Base-by-base conservation (phyloP, 2,113 vertebrate species). In the Gulo gulo region DNA sequence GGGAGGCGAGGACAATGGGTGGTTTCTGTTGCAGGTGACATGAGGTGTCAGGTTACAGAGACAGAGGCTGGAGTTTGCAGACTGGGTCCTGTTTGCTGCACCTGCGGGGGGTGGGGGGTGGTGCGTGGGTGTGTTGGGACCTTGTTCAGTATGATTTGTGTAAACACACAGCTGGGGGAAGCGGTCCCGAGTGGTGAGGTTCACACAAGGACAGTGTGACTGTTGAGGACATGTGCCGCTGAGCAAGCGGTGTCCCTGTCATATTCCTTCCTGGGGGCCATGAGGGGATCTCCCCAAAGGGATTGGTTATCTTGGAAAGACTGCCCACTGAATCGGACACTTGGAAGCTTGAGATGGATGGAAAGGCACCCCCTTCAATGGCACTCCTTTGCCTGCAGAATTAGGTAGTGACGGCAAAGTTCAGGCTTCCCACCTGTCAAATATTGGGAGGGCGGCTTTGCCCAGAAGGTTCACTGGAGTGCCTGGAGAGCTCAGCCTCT, bases 1-100 rank as follows among this genome's bases (percentile, higher is more conserved):
- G 86, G 26, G 55, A 52, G 79, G 50, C 1, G 88, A n/a, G 93
- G 29, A 52, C n/a, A 86, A 1, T n/a, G 15, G 15, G 8, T 61
- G 80, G 9, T 92, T 36, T 94, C 67, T 94, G 34, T 55, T 29
- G 76, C 8, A 88, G 47, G n/a, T 74, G 95, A 97, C 96, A 6
- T 71, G 21, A 11, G 96, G 94, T 14, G 26, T 78, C 93, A 55
- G 31, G 8, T 79, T 61, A 31, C 73, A 3, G 6, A 29, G 76
- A 8, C 36, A 10, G 7, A 50, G 36, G 11, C 34, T 26, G 3
- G 29, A 47, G n/a, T 67, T 61, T 59, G 16, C 78, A 36, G 2
- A 8, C 82, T 36, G 45, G 36, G 11, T 29, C 76, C 61, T 67
- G 50, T 55, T 12, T 26, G 23, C 15, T 1, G 6, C 10, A 16